A percentile compares a stretch with the other conserved stretches of the same genome.
These are phyloP conservation scores for Bellardia pandia DNA, from an alignment of 2,888 invertebrate species.

Conservation along the genomic window DNA sequence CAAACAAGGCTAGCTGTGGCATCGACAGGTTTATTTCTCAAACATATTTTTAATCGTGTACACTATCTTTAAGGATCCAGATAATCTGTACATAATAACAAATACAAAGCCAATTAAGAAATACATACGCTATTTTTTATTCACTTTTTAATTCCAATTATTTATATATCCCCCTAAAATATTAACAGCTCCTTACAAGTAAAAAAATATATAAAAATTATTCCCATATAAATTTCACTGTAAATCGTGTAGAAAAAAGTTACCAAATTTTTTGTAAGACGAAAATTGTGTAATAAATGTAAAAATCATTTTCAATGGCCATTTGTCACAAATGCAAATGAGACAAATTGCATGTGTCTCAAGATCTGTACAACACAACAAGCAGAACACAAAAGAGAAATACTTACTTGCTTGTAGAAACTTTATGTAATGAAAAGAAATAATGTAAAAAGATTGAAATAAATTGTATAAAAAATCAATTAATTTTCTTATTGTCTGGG, in stretches of 20 bases:
- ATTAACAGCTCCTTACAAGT: no score
- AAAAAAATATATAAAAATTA: neutral
- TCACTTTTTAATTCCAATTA: no score
- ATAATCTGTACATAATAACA: no score
- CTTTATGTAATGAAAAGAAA: neutral
- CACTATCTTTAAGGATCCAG: no score
- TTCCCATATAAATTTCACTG: constrained; percentile 6
- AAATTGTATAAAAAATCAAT: constrained; percentile 63
- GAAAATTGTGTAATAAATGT: neutral
- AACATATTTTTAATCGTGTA: no score
- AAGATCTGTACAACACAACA: constrained; percentile 10
- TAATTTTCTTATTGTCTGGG: constrained; percentile 56
- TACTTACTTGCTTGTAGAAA: neutral
- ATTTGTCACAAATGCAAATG: constrained; percentile 52
- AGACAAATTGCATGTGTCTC: constrained; percentile 26
- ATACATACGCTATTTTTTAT: no score
- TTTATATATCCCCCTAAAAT: no score
- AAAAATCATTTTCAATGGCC: neutral
- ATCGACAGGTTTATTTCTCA: no score
- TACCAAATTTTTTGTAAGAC: neutral
- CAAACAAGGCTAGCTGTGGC: no score
- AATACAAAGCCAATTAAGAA: no score
- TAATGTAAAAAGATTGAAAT: neutral
- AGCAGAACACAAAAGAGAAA: neutral
- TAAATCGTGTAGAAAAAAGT: neutral